These are phyloP conservation scores for Pyrrhura leucotis DNA, from an alignment of 2,797 vertebrate species.

Conservation along the genomic window DNA sequence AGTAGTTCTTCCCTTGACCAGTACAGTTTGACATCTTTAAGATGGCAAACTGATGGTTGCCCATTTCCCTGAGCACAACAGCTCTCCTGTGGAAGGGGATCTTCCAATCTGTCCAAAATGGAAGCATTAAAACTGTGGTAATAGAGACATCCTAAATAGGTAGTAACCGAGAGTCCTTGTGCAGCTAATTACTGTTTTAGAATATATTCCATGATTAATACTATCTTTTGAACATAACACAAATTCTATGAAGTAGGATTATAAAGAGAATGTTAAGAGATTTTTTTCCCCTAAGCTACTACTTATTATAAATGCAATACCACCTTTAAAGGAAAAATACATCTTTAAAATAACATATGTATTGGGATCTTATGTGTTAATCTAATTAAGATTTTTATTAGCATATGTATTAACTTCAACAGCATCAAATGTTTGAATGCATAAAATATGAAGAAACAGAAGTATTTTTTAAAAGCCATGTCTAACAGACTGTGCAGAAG, in stretches of 20 bases:
- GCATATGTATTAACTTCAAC: neutral
- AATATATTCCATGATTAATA: neutral
- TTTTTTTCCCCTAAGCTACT: neutral
- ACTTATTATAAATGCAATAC: neutral
- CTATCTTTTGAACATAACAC: neutral
- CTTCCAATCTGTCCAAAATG: neutral
- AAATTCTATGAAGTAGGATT: neutral
- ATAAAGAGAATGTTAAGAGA: neutral
- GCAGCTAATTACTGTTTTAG: neutral
- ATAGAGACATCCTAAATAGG: neutral
- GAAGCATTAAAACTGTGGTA: neutral
- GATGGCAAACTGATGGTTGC: neutral
- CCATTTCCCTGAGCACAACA: neutral
- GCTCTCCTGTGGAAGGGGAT: neutral
- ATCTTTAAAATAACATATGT: fast-evolving
- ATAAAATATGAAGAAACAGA: neutral
- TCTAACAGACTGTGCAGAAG: neutral
- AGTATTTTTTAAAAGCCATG: neutral
- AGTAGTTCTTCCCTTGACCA: neutral
- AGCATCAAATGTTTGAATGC: neutral
- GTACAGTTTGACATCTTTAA: neutral
- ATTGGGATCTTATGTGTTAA: neutral
- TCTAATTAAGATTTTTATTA: neutral
- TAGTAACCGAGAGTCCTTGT: neutral
- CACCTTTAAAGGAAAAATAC: neutral